These are phyloP conservation scores for Coranthus polyacanthus DNA, from an alignment of 2,797 vertebrate genomes.

Conservation along the genomic window DNA sequence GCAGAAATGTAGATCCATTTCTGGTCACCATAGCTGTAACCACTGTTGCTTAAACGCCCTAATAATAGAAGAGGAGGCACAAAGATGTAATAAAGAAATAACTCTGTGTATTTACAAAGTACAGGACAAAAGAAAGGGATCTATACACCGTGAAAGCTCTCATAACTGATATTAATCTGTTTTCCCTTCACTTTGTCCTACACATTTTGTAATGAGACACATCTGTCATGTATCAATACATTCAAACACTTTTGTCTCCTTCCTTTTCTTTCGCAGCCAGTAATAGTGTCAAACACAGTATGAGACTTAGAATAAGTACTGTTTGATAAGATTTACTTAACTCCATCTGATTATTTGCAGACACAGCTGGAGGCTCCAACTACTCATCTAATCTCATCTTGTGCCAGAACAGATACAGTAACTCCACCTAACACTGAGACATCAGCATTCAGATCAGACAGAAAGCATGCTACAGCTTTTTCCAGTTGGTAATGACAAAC, in stretches of 20 bases:
- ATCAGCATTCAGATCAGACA: slow-evolving; percentile 1
- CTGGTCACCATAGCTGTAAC: no score
- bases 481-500: slow-evolving; percentile 1
- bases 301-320: slow-evolving; percentile 17
- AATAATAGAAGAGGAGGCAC: no score
- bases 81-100: no score
- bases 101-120: no score
- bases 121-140: no score
- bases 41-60: no score
- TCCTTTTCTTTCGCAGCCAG: not conserved
- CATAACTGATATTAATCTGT: no score
- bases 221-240: not conserved
- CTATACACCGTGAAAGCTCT: no score
- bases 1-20: no score
- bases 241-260: slow-evolving; percentile 1
- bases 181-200: no score
- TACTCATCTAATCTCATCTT: slow-evolving; percentile 13
- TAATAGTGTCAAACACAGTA: slow-evolving; percentile 7
- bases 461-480: slow-evolving; percentile 1
- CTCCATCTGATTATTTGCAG: slow-evolving; percentile 24
- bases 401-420: not conserved
- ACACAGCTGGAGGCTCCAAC: slow-evolving; percentile 11
- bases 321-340: slow-evolving; percentile 21
- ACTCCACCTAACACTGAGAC: slow-evolving; percentile 1
- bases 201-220: not conserved